Conservation (phyloP, 1,140 invertebrate genomes). For the Caenorhabditis briggsae region DNA sequence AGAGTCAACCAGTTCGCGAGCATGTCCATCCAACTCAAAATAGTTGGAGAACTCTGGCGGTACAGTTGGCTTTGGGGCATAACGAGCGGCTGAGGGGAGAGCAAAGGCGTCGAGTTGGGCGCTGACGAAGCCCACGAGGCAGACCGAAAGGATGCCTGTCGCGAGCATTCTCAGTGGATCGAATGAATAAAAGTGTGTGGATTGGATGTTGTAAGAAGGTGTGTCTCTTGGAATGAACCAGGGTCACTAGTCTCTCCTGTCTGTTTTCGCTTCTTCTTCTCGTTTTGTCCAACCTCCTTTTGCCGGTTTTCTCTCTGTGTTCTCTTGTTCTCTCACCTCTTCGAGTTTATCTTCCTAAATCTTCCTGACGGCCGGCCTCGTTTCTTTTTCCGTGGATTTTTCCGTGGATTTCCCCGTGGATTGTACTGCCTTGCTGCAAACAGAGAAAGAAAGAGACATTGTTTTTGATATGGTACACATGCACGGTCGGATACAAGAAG, state of each 20-base stretch:
- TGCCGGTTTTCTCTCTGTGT: constrained; percentile 34
- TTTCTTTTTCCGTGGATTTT: not conserved
- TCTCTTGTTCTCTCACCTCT: constrained; percentile 30
- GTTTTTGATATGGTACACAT: constrained; percentile 42
- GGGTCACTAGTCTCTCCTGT: constrained; percentile 31
- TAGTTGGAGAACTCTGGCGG: constrained; percentile 75
- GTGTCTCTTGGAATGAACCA: constrained; percentile 43
- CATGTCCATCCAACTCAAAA: constrained; percentile 77
- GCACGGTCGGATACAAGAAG: not conserved
- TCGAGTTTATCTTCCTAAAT: constrained; percentile 50
- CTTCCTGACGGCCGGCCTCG: constrained; percentile 7
- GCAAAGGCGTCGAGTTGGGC: constrained; percentile 73
- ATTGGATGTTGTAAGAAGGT: constrained; percentile 48
- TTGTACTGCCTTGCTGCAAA: too few species aligned
- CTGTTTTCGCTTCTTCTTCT: constrained; percentile 44
- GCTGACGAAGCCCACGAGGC: constrained; percentile 53
- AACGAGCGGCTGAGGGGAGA: constrained; percentile 68
- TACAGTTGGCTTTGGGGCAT: constrained; percentile 75
- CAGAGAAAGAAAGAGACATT: not conserved
- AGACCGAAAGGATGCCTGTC: constrained; percentile 31
- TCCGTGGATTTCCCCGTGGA: too few species aligned
- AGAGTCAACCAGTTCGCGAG: constrained; percentile 75
- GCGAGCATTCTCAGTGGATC: constrained; percentile 38
- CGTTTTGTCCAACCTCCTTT: constrained; percentile 46
- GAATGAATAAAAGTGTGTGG: constrained; percentile 32